Evolutionary conservation across 2,113 vertebrate genomes (phyloP).

Genomic region (Ceyx melanurus): DNA sequence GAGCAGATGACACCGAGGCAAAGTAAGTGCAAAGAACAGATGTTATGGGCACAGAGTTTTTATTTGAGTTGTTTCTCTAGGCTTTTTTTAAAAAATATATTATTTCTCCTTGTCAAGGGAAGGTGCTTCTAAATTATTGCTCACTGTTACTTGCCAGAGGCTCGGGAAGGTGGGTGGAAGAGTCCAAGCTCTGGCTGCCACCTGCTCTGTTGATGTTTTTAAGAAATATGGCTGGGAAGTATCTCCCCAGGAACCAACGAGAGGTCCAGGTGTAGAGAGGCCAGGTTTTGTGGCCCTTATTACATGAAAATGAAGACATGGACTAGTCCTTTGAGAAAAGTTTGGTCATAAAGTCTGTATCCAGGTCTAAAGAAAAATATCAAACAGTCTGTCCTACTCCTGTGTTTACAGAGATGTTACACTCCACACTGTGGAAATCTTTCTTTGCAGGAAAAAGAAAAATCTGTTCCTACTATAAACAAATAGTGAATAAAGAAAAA

Average conservation of each 20-base stretch:
- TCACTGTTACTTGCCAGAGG: background rate
- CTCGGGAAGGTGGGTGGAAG: background rate
- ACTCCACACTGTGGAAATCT: background rate
- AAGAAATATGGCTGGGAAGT: background rate
- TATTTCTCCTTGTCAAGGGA: background rate
- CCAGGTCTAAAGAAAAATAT: background rate
- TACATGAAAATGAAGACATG: background rate
- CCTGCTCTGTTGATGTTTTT: background rate
- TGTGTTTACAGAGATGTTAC: background rate
- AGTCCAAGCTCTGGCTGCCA: background rate
- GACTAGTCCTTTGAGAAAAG: background rate
- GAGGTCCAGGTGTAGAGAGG: background rate
- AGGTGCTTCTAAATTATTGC: background rate
- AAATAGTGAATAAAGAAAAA: background rate
- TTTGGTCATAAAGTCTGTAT: background rate
- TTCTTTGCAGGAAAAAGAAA: background rate
- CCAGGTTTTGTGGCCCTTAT: background rate
- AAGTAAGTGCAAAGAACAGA: background rate
- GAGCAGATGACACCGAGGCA: background rate
- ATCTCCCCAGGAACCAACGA: background rate
- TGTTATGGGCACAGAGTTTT: background rate
- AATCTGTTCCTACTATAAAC: background rate
- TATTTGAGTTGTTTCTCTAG: background rate
- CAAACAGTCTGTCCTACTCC: background rate
- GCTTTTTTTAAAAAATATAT: conserved; percentile 1